Conservation (phyloP, 1,140 invertebrate species). For the Pygmarrhopalites habei region DNA sequence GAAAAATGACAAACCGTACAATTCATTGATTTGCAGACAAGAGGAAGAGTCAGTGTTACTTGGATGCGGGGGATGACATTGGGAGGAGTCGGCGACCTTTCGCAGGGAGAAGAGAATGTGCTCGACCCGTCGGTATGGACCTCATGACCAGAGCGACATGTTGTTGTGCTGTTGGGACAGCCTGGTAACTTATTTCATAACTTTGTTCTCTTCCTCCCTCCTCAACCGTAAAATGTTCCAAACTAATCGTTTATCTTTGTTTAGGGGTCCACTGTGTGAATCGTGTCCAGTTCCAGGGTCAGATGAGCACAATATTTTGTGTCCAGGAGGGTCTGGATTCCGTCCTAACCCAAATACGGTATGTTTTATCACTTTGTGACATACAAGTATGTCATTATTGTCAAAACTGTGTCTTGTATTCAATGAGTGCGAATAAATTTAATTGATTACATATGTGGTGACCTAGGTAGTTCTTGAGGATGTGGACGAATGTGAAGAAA, state of each 20-base stretch:
- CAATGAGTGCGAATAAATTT: too few relatives aligned
- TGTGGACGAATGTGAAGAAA: slow-evolving; percentile 66
- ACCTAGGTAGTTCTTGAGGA: slow-evolving; percentile 67
- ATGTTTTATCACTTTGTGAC: slow-evolving; percentile 9
- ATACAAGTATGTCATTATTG: not conserved
- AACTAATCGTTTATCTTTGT: too few relatives aligned
- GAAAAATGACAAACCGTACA: too few relatives aligned
- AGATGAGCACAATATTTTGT: slow-evolving; percentile 67
- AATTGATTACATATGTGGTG: too few relatives aligned
- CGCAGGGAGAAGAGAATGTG: slow-evolving; percentile 47
- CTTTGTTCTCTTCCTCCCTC: too few relatives aligned
- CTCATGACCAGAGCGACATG: slow-evolving; percentile 68
- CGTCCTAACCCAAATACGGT: slow-evolving; percentile 72
- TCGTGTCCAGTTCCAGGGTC: slow-evolving; percentile 62
- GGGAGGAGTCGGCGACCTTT: slow-evolving; percentile 13
- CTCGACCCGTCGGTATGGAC: slow-evolving; percentile 52
- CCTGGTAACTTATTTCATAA: too few relatives aligned
- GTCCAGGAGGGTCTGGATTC: slow-evolving; percentile 76
- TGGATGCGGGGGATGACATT: slow-evolving; percentile 49
- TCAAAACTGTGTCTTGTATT: not conserved
- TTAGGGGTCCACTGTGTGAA: slow-evolving; percentile 64
- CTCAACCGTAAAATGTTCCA: too few relatives aligned
- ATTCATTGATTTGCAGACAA: slow-evolving; percentile 53
- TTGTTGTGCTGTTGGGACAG: slow-evolving; percentile 75
- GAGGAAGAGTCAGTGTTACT: slow-evolving; percentile 67